A percentile compares a stretch with the other conserved stretches of the same genome.
Conservation (phyloP, 2,888 invertebrate species). For the Aphidoletes aphidimyza region DNA sequence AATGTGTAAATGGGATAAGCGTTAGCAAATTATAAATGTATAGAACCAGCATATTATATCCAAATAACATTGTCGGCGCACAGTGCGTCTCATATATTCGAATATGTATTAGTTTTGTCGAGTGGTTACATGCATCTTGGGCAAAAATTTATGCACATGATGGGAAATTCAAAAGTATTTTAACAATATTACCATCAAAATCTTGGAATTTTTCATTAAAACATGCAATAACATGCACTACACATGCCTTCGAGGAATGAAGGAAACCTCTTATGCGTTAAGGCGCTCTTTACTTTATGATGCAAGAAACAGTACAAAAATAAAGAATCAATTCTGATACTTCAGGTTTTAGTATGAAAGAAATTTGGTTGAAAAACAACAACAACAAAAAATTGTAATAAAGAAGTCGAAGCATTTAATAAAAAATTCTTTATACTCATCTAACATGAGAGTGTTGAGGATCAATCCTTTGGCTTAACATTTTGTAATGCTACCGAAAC, state of each 20-base stretch:
- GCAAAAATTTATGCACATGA: conserved; percentile 37
- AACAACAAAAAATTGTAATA: conserved; percentile 8
- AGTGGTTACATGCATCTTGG: not conserved
- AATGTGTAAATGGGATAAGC: not conserved
- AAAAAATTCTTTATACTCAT: conserved; percentile 10
- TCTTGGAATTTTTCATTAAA: conserved; percentile 54
- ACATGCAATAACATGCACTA: conserved; percentile 33
- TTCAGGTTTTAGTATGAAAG: not conserved
- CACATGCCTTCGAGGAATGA: not conserved
- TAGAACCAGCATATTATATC: not conserved
- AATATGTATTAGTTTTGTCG: conserved; percentile 20
- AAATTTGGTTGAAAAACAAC: not conserved
- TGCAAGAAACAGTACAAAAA: not conserved
- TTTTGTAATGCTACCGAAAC: too few species aligned
- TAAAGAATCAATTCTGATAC: not conserved
- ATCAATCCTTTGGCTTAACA: conserved; percentile 5
- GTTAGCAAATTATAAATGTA: not conserved
- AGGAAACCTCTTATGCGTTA: not conserved
- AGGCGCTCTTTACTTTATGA: not conserved
- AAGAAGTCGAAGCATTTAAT: conserved; percentile 47
- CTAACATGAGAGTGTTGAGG: not conserved
- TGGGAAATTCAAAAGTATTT: conserved; percentile 50
- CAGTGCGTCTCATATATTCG: not conserved
- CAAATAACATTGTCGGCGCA: not conserved
- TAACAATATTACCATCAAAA: conserved; percentile 51